Evolutionary conservation across 2,797 vertebrate genomes (phyloP).

Genomic region (Esox lucius): DNA sequence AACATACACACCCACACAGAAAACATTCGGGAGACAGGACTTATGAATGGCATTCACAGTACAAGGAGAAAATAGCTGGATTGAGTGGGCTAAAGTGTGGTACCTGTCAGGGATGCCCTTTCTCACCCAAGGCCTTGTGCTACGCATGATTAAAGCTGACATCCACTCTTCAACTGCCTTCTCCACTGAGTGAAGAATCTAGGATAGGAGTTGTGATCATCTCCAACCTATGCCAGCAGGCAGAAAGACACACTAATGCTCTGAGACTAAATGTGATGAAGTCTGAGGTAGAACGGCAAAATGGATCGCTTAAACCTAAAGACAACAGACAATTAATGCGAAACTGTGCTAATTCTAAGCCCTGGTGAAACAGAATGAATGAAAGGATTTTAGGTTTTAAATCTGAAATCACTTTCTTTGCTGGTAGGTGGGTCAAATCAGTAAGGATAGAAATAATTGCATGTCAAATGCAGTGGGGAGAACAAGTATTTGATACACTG

Average conservation of each 20-base stretch:
- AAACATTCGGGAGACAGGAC: no score
- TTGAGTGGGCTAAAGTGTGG: not conserved
- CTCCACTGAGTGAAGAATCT: not conserved
- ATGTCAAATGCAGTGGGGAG: no score
- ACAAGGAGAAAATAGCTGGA: no score
- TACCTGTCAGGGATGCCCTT: constrained; percentile 1
- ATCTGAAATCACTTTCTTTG: not conserved
- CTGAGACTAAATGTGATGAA: not conserved
- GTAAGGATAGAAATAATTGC: not conserved
- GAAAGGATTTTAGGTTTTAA: not conserved
- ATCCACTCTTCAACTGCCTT: not conserved
- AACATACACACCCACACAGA: not conserved
- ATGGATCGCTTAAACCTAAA: not conserved
- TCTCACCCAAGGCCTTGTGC: not conserved
- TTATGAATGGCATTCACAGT: no score
- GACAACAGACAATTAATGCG: not conserved
- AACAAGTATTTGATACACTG: no score
- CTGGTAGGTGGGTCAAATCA: not conserved
- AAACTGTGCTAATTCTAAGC: not conserved
- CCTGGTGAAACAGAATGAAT: not conserved
- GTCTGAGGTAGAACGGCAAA: not conserved
- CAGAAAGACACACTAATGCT: not conserved
- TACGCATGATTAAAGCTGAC: not conserved
- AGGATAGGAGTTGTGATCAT: not conserved
- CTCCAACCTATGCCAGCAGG: not conserved